These are phyloP conservation scores for Nyctibius bracteatus DNA, from an alignment of 2,113 vertebrate species.

Conservation along the genomic window DNA sequence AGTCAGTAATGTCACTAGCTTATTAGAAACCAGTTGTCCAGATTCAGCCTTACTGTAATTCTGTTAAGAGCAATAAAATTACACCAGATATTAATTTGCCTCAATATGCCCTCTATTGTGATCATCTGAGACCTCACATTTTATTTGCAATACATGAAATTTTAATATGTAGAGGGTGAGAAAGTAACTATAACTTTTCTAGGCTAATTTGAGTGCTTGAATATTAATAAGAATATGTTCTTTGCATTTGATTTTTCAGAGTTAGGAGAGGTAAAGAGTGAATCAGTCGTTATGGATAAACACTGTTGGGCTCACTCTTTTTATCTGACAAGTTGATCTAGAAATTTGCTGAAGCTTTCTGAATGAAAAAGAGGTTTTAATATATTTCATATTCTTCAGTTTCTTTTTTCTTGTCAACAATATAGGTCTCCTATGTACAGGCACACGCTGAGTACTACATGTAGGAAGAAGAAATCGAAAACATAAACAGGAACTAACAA, in stretches of 20 bases:
- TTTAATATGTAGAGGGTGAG: neutral
- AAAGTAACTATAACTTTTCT: neutral
- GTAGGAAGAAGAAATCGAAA: neutral
- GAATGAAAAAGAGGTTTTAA: neutral
- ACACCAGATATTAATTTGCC: neutral
- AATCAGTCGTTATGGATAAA: neutral
- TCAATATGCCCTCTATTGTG: neutral
- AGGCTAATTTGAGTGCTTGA: neutral
- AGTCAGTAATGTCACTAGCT: neutral
- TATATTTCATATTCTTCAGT: neutral
- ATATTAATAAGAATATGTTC: neutral
- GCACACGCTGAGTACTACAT: accelerated
- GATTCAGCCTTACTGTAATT: neutral
- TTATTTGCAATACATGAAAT: neutral
- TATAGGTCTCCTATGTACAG: neutral
- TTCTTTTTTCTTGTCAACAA: neutral
- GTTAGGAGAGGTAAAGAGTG: neutral
- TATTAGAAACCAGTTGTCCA: neutral
- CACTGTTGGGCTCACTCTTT: neutral
- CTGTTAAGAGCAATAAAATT: neutral
- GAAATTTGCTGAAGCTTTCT: neutral
- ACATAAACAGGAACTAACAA: neutral
- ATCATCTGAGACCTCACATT: neutral
- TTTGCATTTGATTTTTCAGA: neutral
- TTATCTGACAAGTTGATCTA: neutral